Percentiles rank a stretch among this genome's conserved stretches.
These are phyloP conservation scores for Limnephilus auricula DNA, from an alignment of 2,888 invertebrate genomes.

Conservation along the genomic window DNA sequence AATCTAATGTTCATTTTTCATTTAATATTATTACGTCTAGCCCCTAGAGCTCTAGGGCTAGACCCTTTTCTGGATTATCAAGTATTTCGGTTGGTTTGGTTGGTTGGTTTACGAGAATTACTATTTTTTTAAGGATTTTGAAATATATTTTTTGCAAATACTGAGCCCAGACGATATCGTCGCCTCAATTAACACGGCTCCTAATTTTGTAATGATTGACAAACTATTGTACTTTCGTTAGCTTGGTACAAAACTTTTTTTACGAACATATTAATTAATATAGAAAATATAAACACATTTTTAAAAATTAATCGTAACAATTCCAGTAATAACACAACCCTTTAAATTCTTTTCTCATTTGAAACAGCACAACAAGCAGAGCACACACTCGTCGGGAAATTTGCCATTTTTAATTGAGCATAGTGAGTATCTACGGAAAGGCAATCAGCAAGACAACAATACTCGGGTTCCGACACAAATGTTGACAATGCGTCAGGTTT, in stretches of 20 bases:
- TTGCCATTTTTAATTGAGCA: slow-evolving; percentile 39
- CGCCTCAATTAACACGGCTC: not conserved
- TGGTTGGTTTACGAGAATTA: no score
- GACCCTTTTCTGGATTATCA: not conserved
- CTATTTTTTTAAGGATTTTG: not conserved
- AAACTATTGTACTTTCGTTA: not conserved
- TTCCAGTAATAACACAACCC: not conserved
- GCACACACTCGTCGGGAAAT: slow-evolving; percentile 21
- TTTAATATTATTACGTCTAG: no score
- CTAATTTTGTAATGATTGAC: not conserved
- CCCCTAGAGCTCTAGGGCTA: no score
- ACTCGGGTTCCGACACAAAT: slow-evolving; percentile 18
- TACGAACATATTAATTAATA: no score
- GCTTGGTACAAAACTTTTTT: no score
- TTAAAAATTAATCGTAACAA: no score
- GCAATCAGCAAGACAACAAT: slow-evolving; percentile 39
- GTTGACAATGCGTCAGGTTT: slow-evolving; percentile 17
- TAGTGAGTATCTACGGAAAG: not conserved
- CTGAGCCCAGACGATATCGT: not conserved
- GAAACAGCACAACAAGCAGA: slow-evolving; percentile 6
- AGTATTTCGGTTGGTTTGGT: not conserved
- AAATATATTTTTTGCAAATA: not conserved
- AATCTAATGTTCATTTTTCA: no score
- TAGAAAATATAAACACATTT: no score
- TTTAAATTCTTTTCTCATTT: not conserved